Conservation (phyloP, 2,888 invertebrate species). For the Psylliodes chrysocephalus region DNA sequence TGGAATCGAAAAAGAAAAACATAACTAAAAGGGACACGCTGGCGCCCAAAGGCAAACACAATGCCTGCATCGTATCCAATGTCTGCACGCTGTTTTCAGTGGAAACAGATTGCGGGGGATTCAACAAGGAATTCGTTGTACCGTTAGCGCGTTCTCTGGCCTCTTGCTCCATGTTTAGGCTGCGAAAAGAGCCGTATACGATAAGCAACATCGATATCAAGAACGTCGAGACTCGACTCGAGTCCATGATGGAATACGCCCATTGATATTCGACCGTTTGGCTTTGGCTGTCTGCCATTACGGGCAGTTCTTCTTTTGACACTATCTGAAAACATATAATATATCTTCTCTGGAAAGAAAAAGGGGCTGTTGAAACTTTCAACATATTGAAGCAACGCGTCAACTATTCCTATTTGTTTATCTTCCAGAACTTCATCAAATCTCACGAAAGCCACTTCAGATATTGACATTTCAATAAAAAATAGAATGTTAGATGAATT, state of each 20-base stretch:
- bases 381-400: no score
- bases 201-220: slow-evolving; percentile 96
- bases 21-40: slow-evolving; percentile 95
- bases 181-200: slow-evolving; percentile 97
- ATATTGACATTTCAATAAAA: no score
- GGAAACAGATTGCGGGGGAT: slow-evolving; percentile 57
- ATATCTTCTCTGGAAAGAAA: no score
- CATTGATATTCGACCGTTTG: slow-evolving; percentile 74
- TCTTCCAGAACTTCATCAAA: no score
- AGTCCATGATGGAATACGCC: slow-evolving; percentile 97
- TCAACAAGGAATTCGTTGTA: slow-evolving; percentile 60
- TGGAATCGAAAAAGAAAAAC: slow-evolving; percentile 99
- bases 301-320: slow-evolving; percentile 35
- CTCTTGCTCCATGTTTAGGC: slow-evolving; percentile 95
- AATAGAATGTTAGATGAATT: no score
- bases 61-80: slow-evolving; percentile 95
- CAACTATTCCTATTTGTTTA: no score
- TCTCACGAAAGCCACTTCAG: no score
- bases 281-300: slow-evolving; percentile 54
- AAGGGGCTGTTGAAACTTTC: no score
- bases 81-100: slow-evolving; percentile 78
- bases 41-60: slow-evolving; percentile 95
- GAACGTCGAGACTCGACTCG: slow-evolving; percentile 95
- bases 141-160: slow-evolving; percentile 77
- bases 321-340: slow-evolving; percentile 49